Evolutionary conservation across 2,113 vertebrate species (phyloP).

Genomic region (Epinephelus moara): DNA sequence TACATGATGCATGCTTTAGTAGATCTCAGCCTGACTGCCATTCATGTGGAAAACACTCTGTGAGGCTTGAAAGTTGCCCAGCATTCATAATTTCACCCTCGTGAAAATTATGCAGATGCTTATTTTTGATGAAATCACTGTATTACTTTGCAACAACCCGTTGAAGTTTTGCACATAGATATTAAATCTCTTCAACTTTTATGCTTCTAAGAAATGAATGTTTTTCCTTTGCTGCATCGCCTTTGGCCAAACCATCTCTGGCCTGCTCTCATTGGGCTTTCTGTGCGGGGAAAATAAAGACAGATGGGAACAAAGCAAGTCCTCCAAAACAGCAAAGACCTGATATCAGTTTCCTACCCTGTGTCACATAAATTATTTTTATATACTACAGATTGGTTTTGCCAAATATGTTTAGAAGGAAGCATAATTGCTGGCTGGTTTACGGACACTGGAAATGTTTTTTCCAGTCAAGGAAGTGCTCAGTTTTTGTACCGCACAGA

Average conservation of each 20-base stretch:
- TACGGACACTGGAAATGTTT: neutral
- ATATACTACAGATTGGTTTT: constrained; percentile 15
- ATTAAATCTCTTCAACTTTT: constrained; percentile 40
- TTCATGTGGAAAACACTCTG: constrained; percentile 40
- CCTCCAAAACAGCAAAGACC: constrained; percentile 2
- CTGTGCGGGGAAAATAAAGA: constrained; percentile 19
- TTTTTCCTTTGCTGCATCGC: constrained; percentile 20
- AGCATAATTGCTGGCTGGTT: constrained; percentile 23
- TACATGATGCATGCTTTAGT: neutral
- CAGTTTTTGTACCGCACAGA: constrained; percentile 4
- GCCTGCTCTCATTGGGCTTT: neutral
- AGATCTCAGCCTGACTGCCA: constrained; percentile 7
- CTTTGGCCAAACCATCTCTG: constrained; percentile 15
- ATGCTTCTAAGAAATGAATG: constrained; percentile 1
- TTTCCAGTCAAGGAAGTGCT: neutral
- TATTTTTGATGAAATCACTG: constrained; percentile 42
- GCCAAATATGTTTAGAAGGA: neutral
- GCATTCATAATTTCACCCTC: constrained; percentile 44
- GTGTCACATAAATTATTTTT: constrained; percentile 21
- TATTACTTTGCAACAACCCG: constrained; percentile 5
- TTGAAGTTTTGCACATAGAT: constrained; percentile 30
- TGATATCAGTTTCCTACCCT: constrained; percentile 21
- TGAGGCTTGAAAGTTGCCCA: constrained; percentile 9
- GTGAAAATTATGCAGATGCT: constrained; percentile 40
- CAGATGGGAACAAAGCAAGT: constrained; percentile 2